Evolutionary conservation across 2,113 vertebrate genomes (phyloP).

Genomic region (Chauna torquata): DNA sequence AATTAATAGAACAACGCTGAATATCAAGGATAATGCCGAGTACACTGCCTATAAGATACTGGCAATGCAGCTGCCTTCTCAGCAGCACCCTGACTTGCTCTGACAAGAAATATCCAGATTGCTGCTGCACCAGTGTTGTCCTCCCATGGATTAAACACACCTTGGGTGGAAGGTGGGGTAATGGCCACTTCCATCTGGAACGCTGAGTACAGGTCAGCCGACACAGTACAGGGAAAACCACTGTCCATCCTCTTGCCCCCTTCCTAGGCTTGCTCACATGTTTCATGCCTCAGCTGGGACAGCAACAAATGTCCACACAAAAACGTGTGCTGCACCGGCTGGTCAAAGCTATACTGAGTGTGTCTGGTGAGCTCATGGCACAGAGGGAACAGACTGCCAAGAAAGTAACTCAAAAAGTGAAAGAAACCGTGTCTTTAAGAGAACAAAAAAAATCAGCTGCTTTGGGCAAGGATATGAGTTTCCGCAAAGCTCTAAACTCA

Average conservation of each 20-base stretch:
- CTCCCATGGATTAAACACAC: not conserved
- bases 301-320: not conserved
- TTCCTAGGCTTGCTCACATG: not conserved
- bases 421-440: not conserved
- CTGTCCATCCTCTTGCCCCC: not conserved
- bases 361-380: not conserved
- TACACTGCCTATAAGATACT: not conserved
- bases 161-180: not conserved
- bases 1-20: not conserved
- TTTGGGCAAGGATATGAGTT: not conserved
- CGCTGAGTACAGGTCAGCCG: not conserved
- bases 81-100: not conserved
- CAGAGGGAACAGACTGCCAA: not conserved
- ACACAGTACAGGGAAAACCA: not conserved
- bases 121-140: not conserved
- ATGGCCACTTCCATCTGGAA: accelerated
- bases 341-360: not conserved
- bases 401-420: not conserved
- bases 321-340: not conserved
- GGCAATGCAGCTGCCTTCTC: not conserved
- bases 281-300: not conserved
- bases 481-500: not conserved
- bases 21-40: not conserved
- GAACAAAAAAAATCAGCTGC: not conserved
- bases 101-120: not conserved